Percentiles rank a stretch among this genome's conserved stretches.
phyloP scores from a whole-genome alignment of 1,140 invertebrate genomes.

The Ruditapes philippinarum region DNA sequence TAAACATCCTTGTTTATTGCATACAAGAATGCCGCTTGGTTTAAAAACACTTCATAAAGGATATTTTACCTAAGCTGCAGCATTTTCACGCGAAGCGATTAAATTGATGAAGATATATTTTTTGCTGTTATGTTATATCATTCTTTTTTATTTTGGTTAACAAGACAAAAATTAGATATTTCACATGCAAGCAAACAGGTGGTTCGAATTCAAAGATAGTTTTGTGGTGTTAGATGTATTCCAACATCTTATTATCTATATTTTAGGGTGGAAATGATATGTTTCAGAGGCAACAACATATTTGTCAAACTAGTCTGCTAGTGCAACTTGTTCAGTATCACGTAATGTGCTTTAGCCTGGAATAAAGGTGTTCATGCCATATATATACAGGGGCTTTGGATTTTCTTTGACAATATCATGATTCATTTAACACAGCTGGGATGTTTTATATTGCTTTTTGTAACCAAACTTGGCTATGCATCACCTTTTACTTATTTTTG shows the following conservation, averaged over 20 bases:
- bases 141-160: background rate
- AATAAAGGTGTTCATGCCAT: background rate
- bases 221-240: background rate
- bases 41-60: background rate
- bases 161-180: constrained; percentile 1
- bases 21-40: background rate
- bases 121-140: background rate
- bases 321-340: background rate
- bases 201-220: background rate
- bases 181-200: background rate
- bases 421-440: constrained; percentile 7
- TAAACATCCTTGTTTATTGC: constrained; percentile 27
- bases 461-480: constrained; percentile 56
- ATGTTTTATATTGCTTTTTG: constrained; percentile 9
- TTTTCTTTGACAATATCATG: background rate
- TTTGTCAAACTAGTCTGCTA: background rate
- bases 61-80: background rate
- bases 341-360: background rate
- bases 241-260: background rate
- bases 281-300: background rate
- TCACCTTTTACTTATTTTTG: constrained; percentile 16
- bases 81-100: background rate
- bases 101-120: background rate
- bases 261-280: background rate
- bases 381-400: background rate